Conservation (phyloP, 1,140 invertebrate genomes). For the Oedothorax gibbosus region DNA sequence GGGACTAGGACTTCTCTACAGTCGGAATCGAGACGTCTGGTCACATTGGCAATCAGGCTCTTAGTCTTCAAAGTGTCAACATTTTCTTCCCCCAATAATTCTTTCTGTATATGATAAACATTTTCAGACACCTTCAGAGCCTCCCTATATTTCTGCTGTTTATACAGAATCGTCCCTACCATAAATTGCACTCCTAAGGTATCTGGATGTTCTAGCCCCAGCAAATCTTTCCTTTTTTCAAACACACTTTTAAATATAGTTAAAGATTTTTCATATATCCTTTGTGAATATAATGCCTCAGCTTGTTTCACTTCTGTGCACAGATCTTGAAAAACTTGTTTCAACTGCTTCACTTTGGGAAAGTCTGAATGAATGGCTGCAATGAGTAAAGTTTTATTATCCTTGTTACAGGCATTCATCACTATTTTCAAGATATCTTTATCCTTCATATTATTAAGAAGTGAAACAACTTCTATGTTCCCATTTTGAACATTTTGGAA, state of each 20-base stretch:
- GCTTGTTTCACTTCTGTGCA: conserved; percentile 12
- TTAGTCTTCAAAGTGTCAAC: conserved; percentile 62
- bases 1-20: too few species aligned
- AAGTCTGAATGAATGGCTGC: conserved; percentile 27
- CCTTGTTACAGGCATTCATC: conserved; percentile 16
- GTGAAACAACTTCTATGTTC: neutral
- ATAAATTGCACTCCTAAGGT: conserved; percentile 48
- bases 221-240: conserved; percentile 40
- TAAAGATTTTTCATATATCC: conserved; percentile 50
- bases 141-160: conserved; percentile 55
- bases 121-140: conserved; percentile 59
- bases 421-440: conserved; percentile 3
- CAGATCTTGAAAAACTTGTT: neutral
- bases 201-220: conserved; percentile 54
- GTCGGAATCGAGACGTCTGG: too few species aligned
- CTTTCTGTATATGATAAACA: conserved; percentile 60
- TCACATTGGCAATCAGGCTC: conserved; percentile 62
- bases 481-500: conserved; percentile 39
- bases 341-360: conserved; percentile 27
- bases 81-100: conserved; percentile 62
- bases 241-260: conserved; percentile 42
- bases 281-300: conserved; percentile 10
- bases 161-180: conserved; percentile 32
- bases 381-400: conserved; percentile 22
- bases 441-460: conserved; percentile 4